A percentile compares a stretch with the other conserved stretches of the same genome.
Evolutionary conservation across 2,113 vertebrate genomes (phyloP).

Genomic region (Solea senegalensis): DNA sequence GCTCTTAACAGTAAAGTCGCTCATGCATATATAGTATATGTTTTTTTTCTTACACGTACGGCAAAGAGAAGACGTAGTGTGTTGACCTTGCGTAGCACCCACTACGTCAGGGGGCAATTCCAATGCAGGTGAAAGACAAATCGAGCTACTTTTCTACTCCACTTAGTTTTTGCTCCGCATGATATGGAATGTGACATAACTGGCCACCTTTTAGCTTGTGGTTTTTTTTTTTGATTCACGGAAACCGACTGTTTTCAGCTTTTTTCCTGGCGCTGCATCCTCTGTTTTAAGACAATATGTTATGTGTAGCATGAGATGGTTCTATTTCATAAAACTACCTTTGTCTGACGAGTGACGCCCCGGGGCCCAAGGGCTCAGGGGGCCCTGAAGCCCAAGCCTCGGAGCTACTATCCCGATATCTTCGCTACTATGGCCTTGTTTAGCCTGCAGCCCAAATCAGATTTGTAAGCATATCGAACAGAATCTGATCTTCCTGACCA

Average conservation of each 20-base stretch:
- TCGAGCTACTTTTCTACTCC: background rate
- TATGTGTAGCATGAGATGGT: too few relatives aligned
- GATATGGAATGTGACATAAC: slow-evolving; percentile 72
- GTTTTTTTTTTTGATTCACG: slow-evolving; percentile 12
- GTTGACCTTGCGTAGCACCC: slow-evolving; percentile 35
- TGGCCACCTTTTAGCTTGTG: slow-evolving; percentile 45
- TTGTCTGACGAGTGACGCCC: too few relatives aligned
- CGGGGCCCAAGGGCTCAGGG: too few relatives aligned
- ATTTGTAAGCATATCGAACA: too few relatives aligned
- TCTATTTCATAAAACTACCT: too few relatives aligned
- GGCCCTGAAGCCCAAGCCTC: too few relatives aligned
- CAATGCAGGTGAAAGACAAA: slow-evolving; percentile 22
- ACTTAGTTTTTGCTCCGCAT: slow-evolving; percentile 33
- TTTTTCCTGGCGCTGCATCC: slow-evolving; percentile 25
- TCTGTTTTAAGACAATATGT: slow-evolving; percentile 45
- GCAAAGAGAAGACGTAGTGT: slow-evolving; percentile 6
- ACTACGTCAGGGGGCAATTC: slow-evolving; percentile 34
- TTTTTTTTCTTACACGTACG: too few relatives aligned
- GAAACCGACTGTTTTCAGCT: slow-evolving; percentile 30
- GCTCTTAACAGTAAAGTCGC: slow-evolving; percentile 27
- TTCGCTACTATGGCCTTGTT: too few relatives aligned
- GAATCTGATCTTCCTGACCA: too few relatives aligned
- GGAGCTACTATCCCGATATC: too few relatives aligned
- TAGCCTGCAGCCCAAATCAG: too few relatives aligned
- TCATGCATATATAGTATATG: slow-evolving; percentile 9